A percentile compares a stretch with the other conserved stretches of the same genome.
phyloP scores from a whole-genome alignment of 2,888 invertebrate species.

The Eupithecia subfuscata region DNA sequence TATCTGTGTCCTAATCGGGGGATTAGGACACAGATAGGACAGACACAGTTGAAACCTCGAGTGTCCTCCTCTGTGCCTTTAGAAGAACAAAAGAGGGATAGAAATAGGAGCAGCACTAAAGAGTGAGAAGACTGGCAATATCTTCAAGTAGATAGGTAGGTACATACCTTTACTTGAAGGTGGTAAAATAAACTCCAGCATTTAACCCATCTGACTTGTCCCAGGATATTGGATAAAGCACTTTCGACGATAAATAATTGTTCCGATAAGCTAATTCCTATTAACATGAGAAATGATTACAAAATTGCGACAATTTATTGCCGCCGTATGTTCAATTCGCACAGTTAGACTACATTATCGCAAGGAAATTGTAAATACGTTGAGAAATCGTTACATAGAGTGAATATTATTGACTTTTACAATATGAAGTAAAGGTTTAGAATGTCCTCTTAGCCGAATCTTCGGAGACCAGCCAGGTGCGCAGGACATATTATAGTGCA shows the following conservation, averaged over 20 bases:
- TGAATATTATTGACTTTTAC: neutral
- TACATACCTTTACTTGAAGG: neutral
- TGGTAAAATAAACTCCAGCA: neutral
- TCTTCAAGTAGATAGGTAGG: no score
- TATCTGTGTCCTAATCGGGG: no score
- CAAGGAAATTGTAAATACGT: constrained; percentile 12
- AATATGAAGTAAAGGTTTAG: neutral
- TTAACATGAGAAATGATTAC: constrained; percentile 36
- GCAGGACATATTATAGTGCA: no score
- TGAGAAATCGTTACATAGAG: constrained; percentile 6
- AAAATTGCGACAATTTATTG: constrained; percentile 31
- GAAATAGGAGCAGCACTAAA: no score
- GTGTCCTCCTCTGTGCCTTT: no score
- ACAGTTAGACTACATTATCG: constrained; percentile 18
- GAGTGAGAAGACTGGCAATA: no score
- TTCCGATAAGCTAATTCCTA: constrained; percentile 27
- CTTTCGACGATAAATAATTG: constrained; percentile 20
- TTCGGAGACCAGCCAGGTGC: no score
- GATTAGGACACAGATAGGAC: no score
- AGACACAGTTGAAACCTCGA: no score
- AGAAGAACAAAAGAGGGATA: no score
- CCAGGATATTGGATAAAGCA: constrained; percentile 1
- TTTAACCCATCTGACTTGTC: neutral
- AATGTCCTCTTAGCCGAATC: neutral
- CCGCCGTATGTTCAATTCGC: constrained; percentile 5